Evolutionary conservation across 1,140 invertebrate genomes (phyloP).

Genomic region (Dysdera silvatica): DNA sequence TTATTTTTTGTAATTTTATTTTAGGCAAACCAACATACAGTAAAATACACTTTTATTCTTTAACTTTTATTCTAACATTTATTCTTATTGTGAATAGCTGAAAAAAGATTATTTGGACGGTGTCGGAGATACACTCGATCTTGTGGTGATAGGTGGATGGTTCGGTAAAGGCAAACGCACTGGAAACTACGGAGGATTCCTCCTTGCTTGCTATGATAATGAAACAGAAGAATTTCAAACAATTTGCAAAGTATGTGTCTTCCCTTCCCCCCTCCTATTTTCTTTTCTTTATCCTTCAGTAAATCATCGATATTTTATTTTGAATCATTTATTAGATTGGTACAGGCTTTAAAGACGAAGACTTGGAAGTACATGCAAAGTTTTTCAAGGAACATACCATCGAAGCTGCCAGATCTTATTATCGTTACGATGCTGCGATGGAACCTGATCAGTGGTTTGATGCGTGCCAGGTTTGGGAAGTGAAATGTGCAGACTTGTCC

Average conservation of each 20-base stretch:
- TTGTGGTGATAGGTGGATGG: conserved; percentile 92
- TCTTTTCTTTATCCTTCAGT: too few species aligned
- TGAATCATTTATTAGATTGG: conserved; percentile 79
- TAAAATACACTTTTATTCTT: too few species aligned
- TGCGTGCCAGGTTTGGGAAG: conserved; percentile 85
- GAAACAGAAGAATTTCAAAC: conserved; percentile 89
- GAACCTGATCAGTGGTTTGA: conserved; percentile 95
- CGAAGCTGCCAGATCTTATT: conserved; percentile 69
- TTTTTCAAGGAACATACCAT: conserved; percentile 71
- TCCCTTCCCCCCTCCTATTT: background rate
- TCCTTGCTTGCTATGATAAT: conserved; percentile 92
- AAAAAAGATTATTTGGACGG: conserved; percentile 58
- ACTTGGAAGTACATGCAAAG: conserved; percentile 63
- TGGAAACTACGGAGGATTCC: conserved; percentile 89
- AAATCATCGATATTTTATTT: background rate
- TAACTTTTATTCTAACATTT: conserved; percentile 8
- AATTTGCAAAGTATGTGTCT: conserved; percentile 66
- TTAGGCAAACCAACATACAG: too few species aligned
- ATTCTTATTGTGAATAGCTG: conserved; percentile 39
- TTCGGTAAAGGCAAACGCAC: conserved; percentile 88
- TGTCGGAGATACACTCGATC: conserved; percentile 55
- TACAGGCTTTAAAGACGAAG: conserved; percentile 93
- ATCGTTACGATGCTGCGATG: conserved; percentile 63
- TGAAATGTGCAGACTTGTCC: conserved; percentile 96
- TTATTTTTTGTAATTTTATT: too few species aligned